These are phyloP conservation scores for Scolopax mira DNA, from an alignment of 2,113 vertebrate species.

Conservation along the genomic window DNA sequence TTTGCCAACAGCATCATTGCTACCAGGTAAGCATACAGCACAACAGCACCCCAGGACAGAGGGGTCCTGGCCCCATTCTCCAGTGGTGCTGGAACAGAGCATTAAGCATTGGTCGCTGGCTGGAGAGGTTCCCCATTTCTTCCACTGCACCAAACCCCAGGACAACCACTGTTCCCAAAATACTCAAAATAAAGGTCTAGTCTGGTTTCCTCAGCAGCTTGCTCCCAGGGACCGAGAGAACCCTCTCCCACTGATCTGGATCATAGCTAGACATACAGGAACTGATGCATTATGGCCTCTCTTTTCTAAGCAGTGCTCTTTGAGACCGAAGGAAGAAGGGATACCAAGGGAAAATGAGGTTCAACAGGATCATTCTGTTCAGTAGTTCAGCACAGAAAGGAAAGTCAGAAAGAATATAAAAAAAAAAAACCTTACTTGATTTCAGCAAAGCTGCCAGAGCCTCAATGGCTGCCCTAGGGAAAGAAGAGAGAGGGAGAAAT, in stretches of 20 bases:
- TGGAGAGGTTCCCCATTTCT: not conserved
- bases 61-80: not conserved
- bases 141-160: not conserved
- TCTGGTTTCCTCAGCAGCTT: not conserved
- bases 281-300: not conserved
- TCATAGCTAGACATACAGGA: not conserved
- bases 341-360: not conserved
- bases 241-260: not conserved
- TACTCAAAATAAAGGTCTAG: not conserved
- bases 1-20: not conserved
- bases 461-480: constrained; percentile 84
- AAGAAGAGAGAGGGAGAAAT: constrained; percentile 59
- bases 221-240: not conserved
- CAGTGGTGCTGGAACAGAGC: not conserved
- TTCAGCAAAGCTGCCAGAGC: constrained; percentile 85
- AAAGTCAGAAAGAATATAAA: constrained; percentile 23
- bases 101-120: not conserved
- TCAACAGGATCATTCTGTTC: not conserved
- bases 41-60: not conserved
- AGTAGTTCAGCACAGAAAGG: not conserved
- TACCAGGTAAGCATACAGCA: not conserved
- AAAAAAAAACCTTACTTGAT: constrained; percentile 86
- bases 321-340: not conserved
- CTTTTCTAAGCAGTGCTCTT: not conserved
- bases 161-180: not conserved